Conservation (phyloP, 2,113 vertebrate species). For the Tautogolabrus adspersus region DNA sequence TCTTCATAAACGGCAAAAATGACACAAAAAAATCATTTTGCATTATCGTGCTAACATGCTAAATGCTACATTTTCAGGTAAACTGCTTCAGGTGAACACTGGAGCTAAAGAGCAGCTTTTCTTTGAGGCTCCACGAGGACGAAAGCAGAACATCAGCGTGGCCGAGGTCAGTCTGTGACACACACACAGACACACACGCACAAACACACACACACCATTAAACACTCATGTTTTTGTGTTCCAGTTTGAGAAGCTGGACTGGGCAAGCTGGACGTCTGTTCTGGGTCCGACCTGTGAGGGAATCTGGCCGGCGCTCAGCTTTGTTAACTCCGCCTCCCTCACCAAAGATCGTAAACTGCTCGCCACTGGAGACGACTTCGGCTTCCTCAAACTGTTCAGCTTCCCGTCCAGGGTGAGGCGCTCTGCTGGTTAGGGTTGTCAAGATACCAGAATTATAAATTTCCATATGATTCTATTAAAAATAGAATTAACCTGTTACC, state of each 20-base stretch:
- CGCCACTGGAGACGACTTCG: constrained; percentile 95
- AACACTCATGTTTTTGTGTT: constrained; percentile 19
- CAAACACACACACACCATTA: too few relatives aligned
- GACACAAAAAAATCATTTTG: too few relatives aligned
- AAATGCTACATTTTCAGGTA: constrained; percentile 81
- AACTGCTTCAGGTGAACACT: constrained; percentile 97
- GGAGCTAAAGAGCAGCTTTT: constrained; percentile 97
- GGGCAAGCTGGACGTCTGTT: constrained; percentile 95
- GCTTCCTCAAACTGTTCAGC: constrained; percentile 95
- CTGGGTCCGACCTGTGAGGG: constrained; percentile 95
- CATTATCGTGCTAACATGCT: neutral
- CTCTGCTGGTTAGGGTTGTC: neutral
- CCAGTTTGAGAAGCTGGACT: constrained; percentile 95
- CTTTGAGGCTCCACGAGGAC: constrained; percentile 96
- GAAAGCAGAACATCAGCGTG: constrained; percentile 67
- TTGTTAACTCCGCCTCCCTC: constrained; percentile 91
- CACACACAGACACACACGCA: too few relatives aligned
- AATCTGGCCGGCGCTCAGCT: constrained; percentile 92
- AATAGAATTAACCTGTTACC: too few relatives aligned
- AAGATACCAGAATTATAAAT: neutral
- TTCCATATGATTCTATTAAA: too few relatives aligned
- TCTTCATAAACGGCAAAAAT: too few relatives aligned
- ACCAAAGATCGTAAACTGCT: constrained; percentile 91
- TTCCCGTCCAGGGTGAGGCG: constrained; percentile 92
- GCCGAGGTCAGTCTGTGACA: constrained; percentile 32